phyloP scores from a whole-genome alignment of 1,140 invertebrate genomes.

The Drosophila orosa region DNA sequence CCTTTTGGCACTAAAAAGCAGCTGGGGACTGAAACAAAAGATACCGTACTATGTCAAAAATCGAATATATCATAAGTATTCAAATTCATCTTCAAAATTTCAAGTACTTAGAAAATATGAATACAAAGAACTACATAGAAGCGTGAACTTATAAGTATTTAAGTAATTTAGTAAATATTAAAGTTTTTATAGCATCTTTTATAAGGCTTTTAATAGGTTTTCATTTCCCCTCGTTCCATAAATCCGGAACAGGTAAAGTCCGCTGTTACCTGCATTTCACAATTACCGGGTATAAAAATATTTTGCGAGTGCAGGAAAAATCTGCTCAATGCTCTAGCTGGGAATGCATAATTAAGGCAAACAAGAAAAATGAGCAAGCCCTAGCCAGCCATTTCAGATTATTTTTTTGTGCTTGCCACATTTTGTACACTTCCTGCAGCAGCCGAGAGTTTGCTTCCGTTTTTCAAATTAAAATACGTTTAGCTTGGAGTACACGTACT shows the following conservation, averaged over 20 bases:
- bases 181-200: not conserved
- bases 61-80: accelerated
- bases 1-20: constrained; percentile 8
- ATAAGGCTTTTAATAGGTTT: not conserved
- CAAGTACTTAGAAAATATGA: accelerated
- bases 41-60: not conserved
- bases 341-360: constrained; percentile 64
- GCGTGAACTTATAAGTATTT: not conserved
- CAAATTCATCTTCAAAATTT: no score
- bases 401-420: constrained; percentile 43
- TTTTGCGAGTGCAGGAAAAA: not conserved
- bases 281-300: constrained; percentile 1
- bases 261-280: not conserved
- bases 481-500: constrained; percentile 55
- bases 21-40: constrained; percentile 1
- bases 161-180: not conserved
- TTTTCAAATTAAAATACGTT: constrained; percentile 67
- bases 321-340: constrained; percentile 30
- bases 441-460: constrained; percentile 27
- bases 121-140: not conserved
- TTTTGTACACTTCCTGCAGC: constrained; percentile 31
- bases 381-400: constrained; percentile 32
- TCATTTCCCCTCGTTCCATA: not conserved
- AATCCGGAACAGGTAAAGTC: not conserved
- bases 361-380: constrained; percentile 50